Conservation (phyloP, 2,113 vertebrate species). For the Eleginops maclovinus region DNA sequence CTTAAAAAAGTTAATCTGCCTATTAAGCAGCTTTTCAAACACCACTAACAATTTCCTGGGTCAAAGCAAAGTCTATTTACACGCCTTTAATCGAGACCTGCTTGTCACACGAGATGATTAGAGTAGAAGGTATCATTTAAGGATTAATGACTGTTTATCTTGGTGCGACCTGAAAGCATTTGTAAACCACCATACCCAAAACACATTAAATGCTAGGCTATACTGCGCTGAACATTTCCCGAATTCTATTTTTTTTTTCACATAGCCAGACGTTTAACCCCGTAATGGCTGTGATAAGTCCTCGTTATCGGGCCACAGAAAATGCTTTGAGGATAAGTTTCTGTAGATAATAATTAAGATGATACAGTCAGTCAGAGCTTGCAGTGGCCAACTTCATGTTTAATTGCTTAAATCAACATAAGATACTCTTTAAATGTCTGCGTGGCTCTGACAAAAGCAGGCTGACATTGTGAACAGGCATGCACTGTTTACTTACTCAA, state of each 20-base stretch:
- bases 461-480: constrained; percentile 74
- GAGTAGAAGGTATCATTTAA: constrained; percentile 62
- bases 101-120: constrained; percentile 44
- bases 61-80: constrained; percentile 62
- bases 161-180: constrained; percentile 70
- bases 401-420: constrained; percentile 87
- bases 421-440: constrained; percentile 83
- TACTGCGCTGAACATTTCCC: constrained; percentile 70
- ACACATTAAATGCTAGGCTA: constrained; percentile 76
- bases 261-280: constrained; percentile 83
- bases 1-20: constrained; percentile 28
- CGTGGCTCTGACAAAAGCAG: constrained; percentile 71
- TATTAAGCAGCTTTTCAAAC: constrained; percentile 53
- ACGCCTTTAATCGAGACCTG: constrained; percentile 45
- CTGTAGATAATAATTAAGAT: constrained; percentile 84
- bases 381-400: constrained; percentile 85
- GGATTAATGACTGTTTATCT: constrained; percentile 73
- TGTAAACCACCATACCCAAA: constrained; percentile 62
- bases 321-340: constrained; percentile 87
- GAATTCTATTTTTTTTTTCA: constrained; percentile 71
- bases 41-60: constrained; percentile 70
- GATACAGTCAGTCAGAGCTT: constrained; percentile 83
- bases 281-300: constrained; percentile 84
- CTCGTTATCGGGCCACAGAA: constrained; percentile 79
- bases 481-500: constrained; percentile 79